Conservation (phyloP, 2,113 vertebrate genomes). For the Sinosuthora webbiana region DNA sequence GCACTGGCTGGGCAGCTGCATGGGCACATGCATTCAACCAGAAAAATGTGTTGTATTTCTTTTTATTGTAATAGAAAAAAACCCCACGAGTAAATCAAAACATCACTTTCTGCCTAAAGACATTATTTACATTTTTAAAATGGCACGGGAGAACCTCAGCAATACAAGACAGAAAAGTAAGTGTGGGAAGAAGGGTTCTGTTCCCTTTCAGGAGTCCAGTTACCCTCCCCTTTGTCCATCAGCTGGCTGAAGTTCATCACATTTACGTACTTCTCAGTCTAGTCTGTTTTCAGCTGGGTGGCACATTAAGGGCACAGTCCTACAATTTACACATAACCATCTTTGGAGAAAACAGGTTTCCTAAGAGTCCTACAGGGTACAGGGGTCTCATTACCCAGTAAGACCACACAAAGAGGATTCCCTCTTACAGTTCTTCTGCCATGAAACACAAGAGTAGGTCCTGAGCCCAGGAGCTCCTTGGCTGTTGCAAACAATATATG, state of each 20-base stretch:
- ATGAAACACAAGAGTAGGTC: not conserved
- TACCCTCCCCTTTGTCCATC: not conserved
- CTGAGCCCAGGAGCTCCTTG: not conserved
- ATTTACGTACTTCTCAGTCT: not conserved
- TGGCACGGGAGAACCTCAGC: constrained; percentile 36
- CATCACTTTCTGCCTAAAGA: constrained; percentile 59
- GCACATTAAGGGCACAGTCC: not conserved
- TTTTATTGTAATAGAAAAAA: constrained; percentile 76
- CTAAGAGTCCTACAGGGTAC: not conserved
- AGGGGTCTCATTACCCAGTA: not conserved
- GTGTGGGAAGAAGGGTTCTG: not conserved
- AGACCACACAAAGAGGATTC: not conserved
- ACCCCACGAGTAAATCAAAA: constrained; percentile 53
- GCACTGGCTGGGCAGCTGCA: not conserved
- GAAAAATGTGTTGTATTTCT: constrained; percentile 24
- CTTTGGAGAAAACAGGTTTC: not conserved
- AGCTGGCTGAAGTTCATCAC: not conserved
- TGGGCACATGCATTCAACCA: not conserved
- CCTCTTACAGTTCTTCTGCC: not conserved
- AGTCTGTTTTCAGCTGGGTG: not conserved
- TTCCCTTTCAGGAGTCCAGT: not conserved
- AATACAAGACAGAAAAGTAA: constrained; percentile 13
- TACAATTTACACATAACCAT: not conserved
- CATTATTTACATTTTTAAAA: constrained; percentile 60
- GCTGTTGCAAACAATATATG: not conserved